phyloP scores from a whole-genome alignment of 2,113 vertebrate genomes.

The Baryphthengus martii region DNA sequence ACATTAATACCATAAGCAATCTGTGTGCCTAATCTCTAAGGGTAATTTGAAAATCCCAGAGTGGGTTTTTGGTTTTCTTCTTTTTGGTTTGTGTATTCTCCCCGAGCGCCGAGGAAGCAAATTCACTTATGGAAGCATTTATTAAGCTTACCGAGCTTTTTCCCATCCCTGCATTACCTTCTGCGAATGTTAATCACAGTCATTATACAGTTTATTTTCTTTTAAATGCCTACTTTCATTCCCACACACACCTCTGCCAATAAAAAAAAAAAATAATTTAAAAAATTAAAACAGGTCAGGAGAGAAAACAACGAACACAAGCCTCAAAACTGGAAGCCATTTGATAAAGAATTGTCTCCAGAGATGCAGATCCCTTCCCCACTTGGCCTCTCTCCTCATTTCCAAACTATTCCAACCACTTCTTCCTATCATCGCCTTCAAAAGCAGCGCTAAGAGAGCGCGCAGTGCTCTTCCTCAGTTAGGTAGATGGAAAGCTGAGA shows the following conservation, averaged over 20 bases:
- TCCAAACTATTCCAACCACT: neutral
- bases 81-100: neutral
- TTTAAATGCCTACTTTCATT: neutral
- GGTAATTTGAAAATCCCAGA: neutral
- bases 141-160: neutral
- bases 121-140: neutral
- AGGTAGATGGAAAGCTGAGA: neutral
- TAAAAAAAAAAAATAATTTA: neutral
- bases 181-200: neutral
- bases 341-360: neutral
- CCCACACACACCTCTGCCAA: neutral
- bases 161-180: neutral
- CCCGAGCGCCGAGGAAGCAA: neutral
- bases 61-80: neutral
- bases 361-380: neutral
- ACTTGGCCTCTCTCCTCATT: neutral
- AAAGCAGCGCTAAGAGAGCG: neutral
- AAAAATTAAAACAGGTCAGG: neutral
- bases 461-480: rapidly evolving
- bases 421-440: neutral
- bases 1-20: neutral
- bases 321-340: neutral
- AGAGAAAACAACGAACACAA: neutral
- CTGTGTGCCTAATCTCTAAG: neutral
- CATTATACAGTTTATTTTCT: neutral